Conservation (phyloP, 1,140 invertebrate genomes). For the Cherax destructor region DNA sequence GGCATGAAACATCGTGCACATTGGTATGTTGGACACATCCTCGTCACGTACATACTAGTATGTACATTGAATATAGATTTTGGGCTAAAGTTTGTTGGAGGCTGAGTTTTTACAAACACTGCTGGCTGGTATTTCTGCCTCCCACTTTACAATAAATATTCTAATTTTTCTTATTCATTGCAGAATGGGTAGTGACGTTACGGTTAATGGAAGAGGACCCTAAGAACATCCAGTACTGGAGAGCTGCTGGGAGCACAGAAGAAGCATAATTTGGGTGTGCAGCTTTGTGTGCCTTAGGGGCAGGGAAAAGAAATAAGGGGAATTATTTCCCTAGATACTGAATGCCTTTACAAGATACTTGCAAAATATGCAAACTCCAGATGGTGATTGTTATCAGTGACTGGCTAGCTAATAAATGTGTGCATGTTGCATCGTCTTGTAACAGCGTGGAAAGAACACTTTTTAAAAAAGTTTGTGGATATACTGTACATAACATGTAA, state of each 20-base stretch:
- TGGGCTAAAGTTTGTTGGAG: too few relatives aligned
- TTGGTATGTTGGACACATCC: too few relatives aligned
- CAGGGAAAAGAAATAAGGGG: slow-evolving; percentile 18
- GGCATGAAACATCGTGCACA: too few relatives aligned
- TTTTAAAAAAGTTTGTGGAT: background rate
- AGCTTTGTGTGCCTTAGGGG: slow-evolving; percentile 47
- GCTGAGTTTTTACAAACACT: too few relatives aligned
- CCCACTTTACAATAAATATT: too few relatives aligned
- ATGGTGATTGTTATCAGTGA: background rate
- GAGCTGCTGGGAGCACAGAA: slow-evolving; percentile 37
- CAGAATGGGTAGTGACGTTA: slow-evolving; percentile 61
- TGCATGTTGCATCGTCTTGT: background rate
- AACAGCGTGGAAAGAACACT: slow-evolving; percentile 1
- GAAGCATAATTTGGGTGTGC: slow-evolving; percentile 15
- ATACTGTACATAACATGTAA: background rate
- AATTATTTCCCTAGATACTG: background rate
- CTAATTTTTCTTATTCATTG: background rate
- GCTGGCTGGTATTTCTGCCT: too few relatives aligned
- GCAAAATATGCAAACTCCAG: background rate
- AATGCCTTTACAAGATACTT: background rate
- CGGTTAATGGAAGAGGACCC: slow-evolving; percentile 62
- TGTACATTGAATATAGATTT: too few relatives aligned
- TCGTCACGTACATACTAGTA: too few relatives aligned
- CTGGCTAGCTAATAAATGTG: background rate
- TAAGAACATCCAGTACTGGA: slow-evolving; percentile 68